Evolutionary conservation across 1,140 invertebrate species (phyloP), one percentile per base, ranked within the genome.

Genomic region (Theocolax elegans): DNA sequence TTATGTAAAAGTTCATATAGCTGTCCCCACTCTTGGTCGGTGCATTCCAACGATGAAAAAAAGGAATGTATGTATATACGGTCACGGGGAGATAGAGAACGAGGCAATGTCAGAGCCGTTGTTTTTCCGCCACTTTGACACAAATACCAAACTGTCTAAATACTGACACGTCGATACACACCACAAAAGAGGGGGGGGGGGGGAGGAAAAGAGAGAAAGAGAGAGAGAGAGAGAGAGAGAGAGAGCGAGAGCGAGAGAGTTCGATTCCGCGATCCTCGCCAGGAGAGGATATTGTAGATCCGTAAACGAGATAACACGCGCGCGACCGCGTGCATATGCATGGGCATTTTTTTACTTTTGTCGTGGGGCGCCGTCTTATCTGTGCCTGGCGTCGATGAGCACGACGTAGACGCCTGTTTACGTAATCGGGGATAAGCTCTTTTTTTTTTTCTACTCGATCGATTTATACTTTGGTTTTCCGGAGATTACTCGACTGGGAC

Each of bases 101-200:
- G 49, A 49, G 19, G 25, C 46, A 73, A 72, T 69, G 67, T 65
- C 65, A 75, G 53, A 21, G 70, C 42, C 70, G 60, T 38, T 69
- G 63, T 72, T 72, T 72, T 75, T 73, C 74, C 72, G 51, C 71
- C 72, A 49, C 68, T 75, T 74, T 76, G 73, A 76, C 75, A 76
- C 73, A 75, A 76, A 76, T 76, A 76, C 75, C 75, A 71, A 71
- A 66, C 65, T n/a, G n/a, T n/a, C n/a, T n/a, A n/a, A n/a, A n/a
- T n/a, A n/a, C n/a, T 71, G 65, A 74, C 77, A 74, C 75, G 75
- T 76, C 72, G 74, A 56, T 75, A 71, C 74, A 72, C 73, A 71
- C 3, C 53, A 38, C 54, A 15, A n/a, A n/a, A n/a, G n/a, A n/a
- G n/a, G n/a, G n/a, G n/a, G n/a, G n/a, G n/a, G n/a, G n/a, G n/a